Conservation (phyloP, 1,140 invertebrate genomes). For the Zaprionus tsacasi region DNA sequence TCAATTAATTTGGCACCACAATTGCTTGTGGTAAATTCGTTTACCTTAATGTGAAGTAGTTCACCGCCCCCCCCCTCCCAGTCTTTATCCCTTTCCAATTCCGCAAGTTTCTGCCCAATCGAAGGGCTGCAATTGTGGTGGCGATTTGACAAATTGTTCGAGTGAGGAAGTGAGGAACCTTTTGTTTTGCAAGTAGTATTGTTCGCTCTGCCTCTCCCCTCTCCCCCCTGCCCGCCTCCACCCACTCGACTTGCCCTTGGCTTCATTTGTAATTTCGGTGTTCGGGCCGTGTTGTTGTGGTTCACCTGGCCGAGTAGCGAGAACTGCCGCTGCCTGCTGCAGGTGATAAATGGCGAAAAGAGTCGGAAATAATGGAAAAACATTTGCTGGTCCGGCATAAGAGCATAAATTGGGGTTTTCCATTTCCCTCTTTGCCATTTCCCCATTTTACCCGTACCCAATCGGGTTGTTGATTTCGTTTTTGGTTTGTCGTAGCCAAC, state of each 20-base stretch:
- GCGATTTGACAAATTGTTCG: constrained; percentile 79
- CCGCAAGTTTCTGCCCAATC: constrained; percentile 34
- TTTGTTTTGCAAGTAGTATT: constrained; percentile 55
- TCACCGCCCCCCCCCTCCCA: background rate
- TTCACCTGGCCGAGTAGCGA: background rate
- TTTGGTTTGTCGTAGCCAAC: background rate
- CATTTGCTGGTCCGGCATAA: constrained; percentile 63
- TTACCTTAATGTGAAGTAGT: constrained; percentile 43
- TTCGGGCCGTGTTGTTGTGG: constrained; percentile 19
- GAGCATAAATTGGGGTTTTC: constrained; percentile 47
- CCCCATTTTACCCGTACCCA: constrained; percentile 5
- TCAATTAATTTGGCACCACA: constrained; percentile 70
- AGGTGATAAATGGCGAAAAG: constrained; percentile 77
- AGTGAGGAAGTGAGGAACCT: constrained; percentile 60
- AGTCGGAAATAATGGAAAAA: constrained; percentile 78
- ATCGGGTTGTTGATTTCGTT: background rate
- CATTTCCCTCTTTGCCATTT: background rate
- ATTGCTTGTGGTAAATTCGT: constrained; percentile 45
- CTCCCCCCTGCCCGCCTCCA: background rate
- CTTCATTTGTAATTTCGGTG: constrained; percentile 72
- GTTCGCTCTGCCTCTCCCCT: background rate
- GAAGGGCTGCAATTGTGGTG: constrained; percentile 74
- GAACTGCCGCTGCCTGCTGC: constrained; percentile 11
- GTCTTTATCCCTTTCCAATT: background rate
- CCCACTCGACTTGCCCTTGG: constrained; percentile 14